phyloP scores from a whole-genome alignment of 2,113 vertebrate genomes.

The Hyperoodon ampullatus region DNA sequence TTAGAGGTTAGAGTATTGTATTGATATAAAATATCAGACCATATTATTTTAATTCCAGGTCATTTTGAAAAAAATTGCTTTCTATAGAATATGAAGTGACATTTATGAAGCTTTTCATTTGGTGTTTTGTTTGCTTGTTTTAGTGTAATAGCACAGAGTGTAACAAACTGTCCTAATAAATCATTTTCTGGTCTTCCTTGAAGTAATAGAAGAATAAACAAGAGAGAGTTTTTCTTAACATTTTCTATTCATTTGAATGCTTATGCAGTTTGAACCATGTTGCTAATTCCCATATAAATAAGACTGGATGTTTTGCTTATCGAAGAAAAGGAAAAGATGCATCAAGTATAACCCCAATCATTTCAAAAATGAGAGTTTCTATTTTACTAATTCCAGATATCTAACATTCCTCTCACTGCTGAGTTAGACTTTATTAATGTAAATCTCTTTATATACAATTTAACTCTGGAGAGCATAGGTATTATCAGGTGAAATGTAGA shows the following conservation, averaged over 20 bases:
- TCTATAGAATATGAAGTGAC: not conserved
- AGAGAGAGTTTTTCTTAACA: not conserved
- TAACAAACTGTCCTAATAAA: not conserved
- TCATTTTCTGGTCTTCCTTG: not conserved
- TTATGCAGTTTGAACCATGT: not conserved
- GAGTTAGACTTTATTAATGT: not conserved
- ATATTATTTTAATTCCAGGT: not conserved
- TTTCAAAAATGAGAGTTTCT: not conserved
- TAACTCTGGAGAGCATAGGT: not conserved
- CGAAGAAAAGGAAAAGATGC: not conserved
- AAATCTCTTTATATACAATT: not conserved
- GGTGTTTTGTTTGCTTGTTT: not conserved
- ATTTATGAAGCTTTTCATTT: not conserved
- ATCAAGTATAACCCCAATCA: not conserved
- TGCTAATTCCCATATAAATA: not conserved
- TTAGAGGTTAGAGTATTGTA: not conserved
- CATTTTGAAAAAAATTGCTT: not conserved
- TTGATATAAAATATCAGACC: not conserved
- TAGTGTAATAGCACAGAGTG: not conserved
- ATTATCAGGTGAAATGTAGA: not conserved
- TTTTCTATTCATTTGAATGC: not conserved
- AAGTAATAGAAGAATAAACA: not conserved
- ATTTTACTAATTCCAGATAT: not conserved
- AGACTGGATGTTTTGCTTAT: not conserved
- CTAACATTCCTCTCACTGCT: not conserved